Conservation (phyloP, 2,113 vertebrate genomes). For the Zingel zingel region DNA sequence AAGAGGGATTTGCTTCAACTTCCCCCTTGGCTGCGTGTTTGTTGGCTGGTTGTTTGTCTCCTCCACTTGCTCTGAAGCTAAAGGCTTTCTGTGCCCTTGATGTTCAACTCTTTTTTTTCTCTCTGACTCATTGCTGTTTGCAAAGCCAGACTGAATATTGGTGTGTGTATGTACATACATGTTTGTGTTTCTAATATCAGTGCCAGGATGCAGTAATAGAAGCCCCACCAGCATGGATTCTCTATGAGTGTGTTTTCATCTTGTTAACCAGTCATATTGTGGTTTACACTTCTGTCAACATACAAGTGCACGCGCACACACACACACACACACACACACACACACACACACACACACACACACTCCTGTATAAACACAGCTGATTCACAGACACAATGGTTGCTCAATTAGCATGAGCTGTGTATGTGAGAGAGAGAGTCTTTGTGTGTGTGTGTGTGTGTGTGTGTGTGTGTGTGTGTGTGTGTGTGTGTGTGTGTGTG, state of each 20-base stretch:
- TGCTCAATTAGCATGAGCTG: slow-evolving; percentile 20
- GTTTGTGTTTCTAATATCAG: not conserved
- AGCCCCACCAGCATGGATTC: slow-evolving; percentile 5
- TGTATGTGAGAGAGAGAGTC: not conserved
- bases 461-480: not conserved
- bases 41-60: slow-evolving; percentile 8
- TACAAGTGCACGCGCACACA: not conserved
- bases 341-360: not conserved
- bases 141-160: not conserved
- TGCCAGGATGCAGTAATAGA: not conserved
- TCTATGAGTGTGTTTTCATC: slow-evolving; percentile 18
- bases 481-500: not conserved
- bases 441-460: not conserved
- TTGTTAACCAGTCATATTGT: not conserved
- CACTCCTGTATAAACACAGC: not conserved
- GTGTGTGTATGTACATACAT: not conserved
- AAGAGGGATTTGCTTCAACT: slow-evolving; percentile 17
- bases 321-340: not conserved
- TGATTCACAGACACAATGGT: slow-evolving; percentile 23
- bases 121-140: slow-evolving; percentile 18
- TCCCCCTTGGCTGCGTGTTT: slow-evolving; percentile 3
- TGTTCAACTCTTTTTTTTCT: not conserved
- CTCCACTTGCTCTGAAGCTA: slow-evolving; percentile 16
- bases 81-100: slow-evolving; percentile 24
- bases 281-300: slow-evolving; percentile 35